Evolutionary conservation across 1,140 invertebrate species (phyloP), one percentile per base, ranked within the genome.

Genomic region (Phymastichus coffea): DNA sequence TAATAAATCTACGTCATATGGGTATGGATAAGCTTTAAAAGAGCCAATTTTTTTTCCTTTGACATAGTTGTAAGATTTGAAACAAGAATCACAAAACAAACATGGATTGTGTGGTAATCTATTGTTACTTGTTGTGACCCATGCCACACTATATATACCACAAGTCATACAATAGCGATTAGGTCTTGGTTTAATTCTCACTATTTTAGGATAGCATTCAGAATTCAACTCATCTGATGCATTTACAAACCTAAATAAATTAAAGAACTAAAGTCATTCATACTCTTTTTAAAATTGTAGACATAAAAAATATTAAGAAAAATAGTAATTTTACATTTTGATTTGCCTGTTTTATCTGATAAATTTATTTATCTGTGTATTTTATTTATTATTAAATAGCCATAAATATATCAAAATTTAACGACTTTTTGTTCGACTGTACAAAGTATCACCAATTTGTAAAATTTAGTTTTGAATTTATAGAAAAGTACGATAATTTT

Each of bases 71-170:
- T 85, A 90, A 0, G 82, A 80, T 26, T 80, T 78, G 52, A 87
- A 86, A 67, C 88, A 90, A 0, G 67, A 73, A 3, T 85, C 80
- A 65, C 88, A 90, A 55, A 88, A 82, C 67, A 83, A 87, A 7
- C 84, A 82, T 10, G 86, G 85, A 73, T 88, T 84, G 65, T 87
- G 84, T 2, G 88, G 84, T 37, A 89, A 78, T 17, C 83, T 71
- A 6, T 80, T 72, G 48, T 84, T 86, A 2, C 83, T 76, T 0
- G 71, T 74, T 0, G 86, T 82, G 30, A 88, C 77, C 83, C 86
- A 90, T 33, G 80, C 78, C 30, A 83, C 84, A 7, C 76, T 63
- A 14, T 70, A 70, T 2, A 68, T 51, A 6, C 76, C 75, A 59
- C 86, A 87, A 49, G 85, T 81, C 60, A 80, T 81, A 66, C 86